A percentile compares a stretch with the other conserved stretches of the same genome.
phyloP scores from a whole-genome alignment of 1,140 invertebrate genomes.

The Palaemon carinicauda region DNA sequence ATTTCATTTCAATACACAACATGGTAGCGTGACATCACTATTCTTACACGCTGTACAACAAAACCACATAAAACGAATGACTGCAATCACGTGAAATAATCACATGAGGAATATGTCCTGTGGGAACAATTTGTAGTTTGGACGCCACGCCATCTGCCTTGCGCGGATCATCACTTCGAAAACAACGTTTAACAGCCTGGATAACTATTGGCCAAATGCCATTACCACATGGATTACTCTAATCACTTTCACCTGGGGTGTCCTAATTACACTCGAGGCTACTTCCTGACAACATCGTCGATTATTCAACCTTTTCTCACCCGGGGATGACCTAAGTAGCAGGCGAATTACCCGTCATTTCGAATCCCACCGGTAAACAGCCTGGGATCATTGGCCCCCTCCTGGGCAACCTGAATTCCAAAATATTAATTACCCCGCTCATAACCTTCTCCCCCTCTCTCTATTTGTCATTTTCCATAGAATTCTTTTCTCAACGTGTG shows the following conservation, averaged over 20 bases:
- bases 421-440: neutral
- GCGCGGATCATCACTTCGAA: no score
- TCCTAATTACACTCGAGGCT: constrained; percentile 25
- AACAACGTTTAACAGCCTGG: no score
- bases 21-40: no score
- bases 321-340: neutral
- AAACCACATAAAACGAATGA: no score
- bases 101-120: no score
- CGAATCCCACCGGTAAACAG: neutral
- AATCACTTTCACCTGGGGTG: constrained; percentile 25
- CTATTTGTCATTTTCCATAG: neutral
- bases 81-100: no score
- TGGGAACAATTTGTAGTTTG: no score
- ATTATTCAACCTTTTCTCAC: constrained; percentile 29
- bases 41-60: no score
- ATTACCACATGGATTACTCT: neutral
- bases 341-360: neutral
- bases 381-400: neutral
- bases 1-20: no score
- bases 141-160: neutral
- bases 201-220: neutral
- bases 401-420: neutral
- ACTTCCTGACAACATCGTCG: constrained; percentile 12
- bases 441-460: neutral
- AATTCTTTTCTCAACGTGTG: no score